Evolutionary conservation across 2,113 vertebrate species (phyloP).

Genomic region (Hyla sarda): DNA sequence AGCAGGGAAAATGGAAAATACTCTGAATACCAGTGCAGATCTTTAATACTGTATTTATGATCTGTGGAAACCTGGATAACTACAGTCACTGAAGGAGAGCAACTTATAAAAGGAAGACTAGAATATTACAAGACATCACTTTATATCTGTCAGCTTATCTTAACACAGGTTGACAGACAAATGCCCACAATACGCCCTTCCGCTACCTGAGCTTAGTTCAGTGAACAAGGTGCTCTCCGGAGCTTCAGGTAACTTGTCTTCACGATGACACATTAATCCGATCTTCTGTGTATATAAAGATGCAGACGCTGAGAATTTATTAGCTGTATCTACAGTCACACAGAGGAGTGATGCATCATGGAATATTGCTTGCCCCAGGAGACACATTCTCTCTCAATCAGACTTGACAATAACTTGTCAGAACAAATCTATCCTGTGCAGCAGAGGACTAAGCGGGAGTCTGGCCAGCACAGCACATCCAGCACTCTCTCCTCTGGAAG

Average conservation of each 20-base stretch:
- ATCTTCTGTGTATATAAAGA: neutral
- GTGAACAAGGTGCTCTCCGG: neutral
- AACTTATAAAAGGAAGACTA: neutral
- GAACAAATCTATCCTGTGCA: conserved; percentile 32
- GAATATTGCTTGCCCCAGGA: conserved; percentile 16
- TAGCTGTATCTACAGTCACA: neutral
- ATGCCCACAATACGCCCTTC: neutral
- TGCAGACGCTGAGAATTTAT: neutral
- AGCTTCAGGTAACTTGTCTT: neutral
- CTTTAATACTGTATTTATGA: neutral
- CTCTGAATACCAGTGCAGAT: neutral
- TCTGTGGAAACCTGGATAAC: neutral
- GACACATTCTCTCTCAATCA: conserved; percentile 27
- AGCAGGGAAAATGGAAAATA: neutral
- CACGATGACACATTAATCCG: neutral
- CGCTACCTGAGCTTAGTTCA: neutral
- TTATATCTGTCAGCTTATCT: neutral
- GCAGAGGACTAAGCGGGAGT: conserved; percentile 2
- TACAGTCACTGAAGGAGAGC: neutral
- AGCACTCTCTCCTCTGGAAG: neutral
- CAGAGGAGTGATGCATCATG: neutral
- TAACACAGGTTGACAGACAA: neutral
- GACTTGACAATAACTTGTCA: conserved; percentile 51
- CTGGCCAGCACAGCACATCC: neutral
- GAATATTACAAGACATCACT: neutral